Evolutionary conservation across 2,113 vertebrate genomes (phyloP).

Genomic region (sheep (Ovis aries)): ARS-UI_Ramb_v3.0 NC_056057.1:57340001-57340500

Average conservation of each 20-base stretch:
- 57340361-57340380: neutral
- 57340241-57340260: neutral
- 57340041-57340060: neutral
- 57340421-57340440: too few relatives aligned
- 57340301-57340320: neutral
- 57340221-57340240: neutral
- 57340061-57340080: neutral
- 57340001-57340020: neutral
- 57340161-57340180: neutral
- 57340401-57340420: too few relatives aligned
- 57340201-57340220: neutral
- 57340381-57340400: neutral
- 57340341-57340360: neutral
- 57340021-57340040: neutral
- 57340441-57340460: too few relatives aligned
- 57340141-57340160: neutral
- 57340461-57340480: too few relatives aligned
- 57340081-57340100: neutral
- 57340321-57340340: neutral
- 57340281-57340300: neutral
- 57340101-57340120: neutral
- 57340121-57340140: neutral
- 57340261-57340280: neutral
- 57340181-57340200: neutral
- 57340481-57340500: too few relatives aligned